Evolutionary conservation across 2,888 invertebrate genomes (phyloP).

Genomic region (Prenolepis imparis): DNA sequence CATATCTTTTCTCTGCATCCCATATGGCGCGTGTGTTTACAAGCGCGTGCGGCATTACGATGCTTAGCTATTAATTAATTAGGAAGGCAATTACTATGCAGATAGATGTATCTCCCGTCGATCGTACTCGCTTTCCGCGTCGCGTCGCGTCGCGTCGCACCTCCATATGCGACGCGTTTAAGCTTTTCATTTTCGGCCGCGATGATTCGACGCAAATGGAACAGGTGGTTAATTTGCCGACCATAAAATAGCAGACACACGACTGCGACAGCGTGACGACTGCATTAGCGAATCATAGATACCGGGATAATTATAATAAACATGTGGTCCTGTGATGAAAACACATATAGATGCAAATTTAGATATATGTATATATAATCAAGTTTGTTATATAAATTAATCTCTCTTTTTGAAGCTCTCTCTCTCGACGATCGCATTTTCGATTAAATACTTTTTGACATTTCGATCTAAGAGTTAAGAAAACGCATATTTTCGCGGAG

Average conservation of each 20-base stretch:
- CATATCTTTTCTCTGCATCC: slow-evolving; percentile 57
- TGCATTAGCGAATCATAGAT: slow-evolving; percentile 5
- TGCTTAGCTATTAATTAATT: slow-evolving; percentile 77
- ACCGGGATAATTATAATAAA: slow-evolving; percentile 19
- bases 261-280: background rate
- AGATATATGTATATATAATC: background rate
- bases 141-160: background rate
- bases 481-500: background rate
- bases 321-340: background rate
- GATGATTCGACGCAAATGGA: slow-evolving; percentile 50
- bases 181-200: slow-evolving; percentile 54
- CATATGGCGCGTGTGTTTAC: slow-evolving; percentile 72
- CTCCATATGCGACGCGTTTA: slow-evolving; percentile 50
- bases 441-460: background rate
- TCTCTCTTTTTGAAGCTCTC: background rate
- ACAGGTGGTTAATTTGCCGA: slow-evolving; percentile 59
- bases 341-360: background rate
- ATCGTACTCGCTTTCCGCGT: slow-evolving; percentile 37
- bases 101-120: slow-evolving; percentile 70
- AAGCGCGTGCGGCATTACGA: slow-evolving; percentile 68
- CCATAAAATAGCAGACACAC: slow-evolving; percentile 21
- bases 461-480: background rate
- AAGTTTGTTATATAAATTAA: background rate
- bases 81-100: slow-evolving; percentile 68
- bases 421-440: background rate